Evolutionary conservation across 2,888 invertebrate species (phyloP), one percentile per base, ranked within the genome.

Genomic region (Trichacis sp.): DNA sequence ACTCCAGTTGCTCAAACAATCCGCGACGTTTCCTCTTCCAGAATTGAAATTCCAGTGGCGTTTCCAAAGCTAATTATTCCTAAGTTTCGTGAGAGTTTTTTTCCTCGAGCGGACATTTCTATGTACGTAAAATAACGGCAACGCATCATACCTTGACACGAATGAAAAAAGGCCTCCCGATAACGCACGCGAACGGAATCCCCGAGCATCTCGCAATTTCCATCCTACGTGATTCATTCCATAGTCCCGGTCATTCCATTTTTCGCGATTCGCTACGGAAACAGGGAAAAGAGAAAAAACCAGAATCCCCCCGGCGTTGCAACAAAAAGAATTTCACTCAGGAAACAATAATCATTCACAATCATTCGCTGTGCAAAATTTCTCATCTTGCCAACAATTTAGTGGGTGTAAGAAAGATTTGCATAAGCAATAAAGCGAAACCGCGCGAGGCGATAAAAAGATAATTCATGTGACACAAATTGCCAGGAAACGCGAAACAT

Each of bases 81-180:
- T 11, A 6, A 40, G 40, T 48, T 42, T 49, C 14, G 15, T 15
- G 12, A 8, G 38, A 20, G 9, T 36, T 36, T 19, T 19, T 49
- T 49, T 17, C 9, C 48, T 48, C 24, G 18, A 29, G 48, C 42
- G 40, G 14, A 24, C 5, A 17, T 29, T 55, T 40, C 40, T 48
- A 48, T 47, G 40, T 29, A 48, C 18, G 42, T 55, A 56, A 55
- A 48, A 49, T 48, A 17, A 56, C 29, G 18, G 38, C 15, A 49
- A 49, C 46, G 46, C 24, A 11, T 38, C 24, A 24, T 42, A 52
- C 24, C 33, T 49, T 36, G 33, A 50, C 15, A 24, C 14, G 20
- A 14, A 40, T 29, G 30, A 53, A 53, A 53, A 53, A 33, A 29
- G 36, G 1, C 11, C 1, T 19, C n/a, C 20, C 17, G 0, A 12